Evolutionary conservation across 2,888 invertebrate species (phyloP), one percentile per base, ranked within the genome.

Genomic region (Cantharis flavilabris): DNA sequence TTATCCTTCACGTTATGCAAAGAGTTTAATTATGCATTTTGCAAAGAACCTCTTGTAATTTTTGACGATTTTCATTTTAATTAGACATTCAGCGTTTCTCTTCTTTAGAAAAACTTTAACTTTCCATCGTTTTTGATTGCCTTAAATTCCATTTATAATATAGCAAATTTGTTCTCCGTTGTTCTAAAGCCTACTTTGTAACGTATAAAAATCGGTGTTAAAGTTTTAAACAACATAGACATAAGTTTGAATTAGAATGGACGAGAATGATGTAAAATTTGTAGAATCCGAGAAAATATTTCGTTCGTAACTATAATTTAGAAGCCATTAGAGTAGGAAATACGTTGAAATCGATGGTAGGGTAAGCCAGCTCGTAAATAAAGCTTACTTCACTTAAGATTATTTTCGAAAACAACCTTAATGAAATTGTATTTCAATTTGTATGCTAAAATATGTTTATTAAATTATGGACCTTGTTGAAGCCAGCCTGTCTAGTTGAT

Each of bases 291-390:
- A 33, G 75, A 33, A 75, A 75, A 75, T 75, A 75, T 75, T 75
- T 71, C 64, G 62, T 70, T 70, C 20, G 16, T 70, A 75, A 75
- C 75, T 63, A 75, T 75, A 70, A 75, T 75, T 75, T 75, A 75
- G 67, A 49, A 71, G 30, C 71, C 65, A 70, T 71, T 75, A 70
- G 70, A 16, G 75, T 23, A 16, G 64, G 70, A 70, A 20, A 70
- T 71, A 65, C 69, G 69, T 69, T 73, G 65, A 70, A 71, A 75
- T 75, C 75, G 71, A 75, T 75, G 26, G 70, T 26, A 70, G 63
- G 49, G 65, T 71, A 75, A 75, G 75, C 64, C 49, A 30, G 70
- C 23, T 49, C 70, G 70, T 70, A 75, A 71, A 71, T 74, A 70
- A 74, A 62, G 70, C 70, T 70, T 74, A 64, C 30, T 70, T 30